These are phyloP conservation scores for Capra hircus DNA, from an alignment of 2,113 vertebrate species.

Conservation along the genomic window DNA sequence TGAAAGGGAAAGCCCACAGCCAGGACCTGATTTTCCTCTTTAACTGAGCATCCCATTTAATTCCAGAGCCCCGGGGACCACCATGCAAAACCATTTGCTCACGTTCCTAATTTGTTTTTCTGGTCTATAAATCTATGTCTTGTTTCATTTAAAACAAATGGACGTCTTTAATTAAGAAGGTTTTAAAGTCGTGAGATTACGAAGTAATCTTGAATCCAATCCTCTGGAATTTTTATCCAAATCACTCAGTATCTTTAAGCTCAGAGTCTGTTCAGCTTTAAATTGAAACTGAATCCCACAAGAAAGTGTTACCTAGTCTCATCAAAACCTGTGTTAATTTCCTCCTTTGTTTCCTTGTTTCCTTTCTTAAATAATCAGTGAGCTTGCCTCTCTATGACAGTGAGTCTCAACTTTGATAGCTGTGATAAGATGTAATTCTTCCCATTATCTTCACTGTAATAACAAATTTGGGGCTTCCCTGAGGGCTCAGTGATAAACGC, in stretches of 20 bases:
- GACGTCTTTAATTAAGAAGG: constrained; percentile 62
- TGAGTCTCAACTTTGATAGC: neutral
- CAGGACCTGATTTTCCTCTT: neutral
- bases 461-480: neutral
- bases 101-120: neutral
- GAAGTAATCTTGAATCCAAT: constrained; percentile 63
- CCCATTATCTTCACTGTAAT: neutral
- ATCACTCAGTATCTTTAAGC: constrained; percentile 49
- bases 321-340: constrained; percentile 33
- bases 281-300: constrained; percentile 60
- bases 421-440: neutral
- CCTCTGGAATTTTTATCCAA: constrained; percentile 57
- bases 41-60: neutral
- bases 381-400: neutral
- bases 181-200: constrained; percentile 65
- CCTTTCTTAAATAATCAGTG: constrained; percentile 37
- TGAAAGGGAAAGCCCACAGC: neutral
- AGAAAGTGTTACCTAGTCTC: constrained; percentile 21
- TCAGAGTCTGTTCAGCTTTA: constrained; percentile 47
- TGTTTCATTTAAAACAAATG: constrained; percentile 60
- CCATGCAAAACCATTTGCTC: neutral
- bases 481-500: neutral
- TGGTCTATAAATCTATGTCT: constrained; percentile 5
- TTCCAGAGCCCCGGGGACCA: neutral
- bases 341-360: neutral